Evolutionary conservation across 2,888 invertebrate species (phyloP).

Genomic region (Drosophila birchii): DNA sequence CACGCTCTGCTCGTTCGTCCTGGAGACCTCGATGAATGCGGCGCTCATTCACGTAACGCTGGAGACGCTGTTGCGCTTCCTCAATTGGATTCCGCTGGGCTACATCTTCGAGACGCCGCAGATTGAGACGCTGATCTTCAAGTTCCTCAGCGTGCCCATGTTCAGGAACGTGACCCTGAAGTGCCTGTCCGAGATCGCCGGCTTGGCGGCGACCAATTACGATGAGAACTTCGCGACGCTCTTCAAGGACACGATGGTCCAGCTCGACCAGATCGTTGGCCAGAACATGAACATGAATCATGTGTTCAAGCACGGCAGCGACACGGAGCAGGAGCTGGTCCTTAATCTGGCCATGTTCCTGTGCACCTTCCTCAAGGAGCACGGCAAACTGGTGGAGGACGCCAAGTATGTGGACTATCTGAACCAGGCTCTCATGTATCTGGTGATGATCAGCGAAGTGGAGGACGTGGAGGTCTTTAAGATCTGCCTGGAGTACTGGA

Average conservation of each 20-base stretch:
- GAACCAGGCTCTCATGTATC: slow-evolving; percentile 93
- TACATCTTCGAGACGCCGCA: slow-evolving; percentile 99
- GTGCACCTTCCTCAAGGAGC: slow-evolving; percentile 98
- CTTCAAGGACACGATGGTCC: slow-evolving; percentile 96
- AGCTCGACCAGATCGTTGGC: slow-evolving; percentile 96
- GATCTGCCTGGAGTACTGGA: slow-evolving; percentile 99
- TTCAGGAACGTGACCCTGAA: slow-evolving; percentile 99
- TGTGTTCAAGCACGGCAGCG: slow-evolving; percentile 96
- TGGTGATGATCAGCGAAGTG: slow-evolving; percentile 97
- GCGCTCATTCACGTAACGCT: slow-evolving; percentile 97
- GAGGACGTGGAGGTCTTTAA: slow-evolving; percentile 99
- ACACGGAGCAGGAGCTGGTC: slow-evolving; percentile 99
- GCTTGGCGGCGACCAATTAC: slow-evolving; percentile 94
- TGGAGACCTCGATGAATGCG: slow-evolving; percentile 99
- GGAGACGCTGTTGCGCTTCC: slow-evolving; percentile 97
- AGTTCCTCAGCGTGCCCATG: slow-evolving; percentile 98
- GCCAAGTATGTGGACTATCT: slow-evolving; percentile 91
- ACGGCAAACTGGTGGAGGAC: slow-evolving; percentile 94
- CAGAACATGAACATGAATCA: slow-evolving; percentile 95
- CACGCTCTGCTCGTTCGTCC: slow-evolving; percentile 98
- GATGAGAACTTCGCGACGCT: slow-evolving; percentile 96
- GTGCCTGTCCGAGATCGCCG: slow-evolving; percentile 99
- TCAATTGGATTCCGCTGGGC: slow-evolving; percentile 99
- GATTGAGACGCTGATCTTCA: slow-evolving; percentile 96
- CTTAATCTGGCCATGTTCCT: slow-evolving; percentile 99